Evolutionary conservation across 2,797 vertebrate species (phyloP), one percentile per base, ranked within the genome.

Genomic region (Meda fulgida): DNA sequence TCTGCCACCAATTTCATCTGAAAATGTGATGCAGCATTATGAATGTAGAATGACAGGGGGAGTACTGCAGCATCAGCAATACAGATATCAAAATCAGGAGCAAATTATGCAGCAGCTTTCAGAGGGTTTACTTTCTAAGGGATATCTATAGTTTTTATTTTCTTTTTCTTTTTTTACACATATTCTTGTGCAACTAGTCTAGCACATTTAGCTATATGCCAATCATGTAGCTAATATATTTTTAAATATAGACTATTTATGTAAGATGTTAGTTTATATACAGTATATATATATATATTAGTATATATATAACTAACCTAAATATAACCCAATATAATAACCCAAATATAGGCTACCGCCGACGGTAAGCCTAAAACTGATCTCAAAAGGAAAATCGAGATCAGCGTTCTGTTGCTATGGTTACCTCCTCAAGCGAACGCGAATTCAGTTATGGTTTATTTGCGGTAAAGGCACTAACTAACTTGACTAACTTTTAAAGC

Each of bases 21-120:
- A 10, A 5, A 80, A 85, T 90, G 81, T 78, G 55, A 63, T 78
- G 76, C 73, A 84, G 46, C 34, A 48, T 66, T 76, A 48, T 77
- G 63, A 51, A 67, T 66, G 29, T 23, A 46, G 26, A 81, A 51
- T 46, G 21, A 80, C 46, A 51, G 29, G 78, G 63, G 29, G 21
- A 81, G 36, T 63, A 63, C 70, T 48, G 70, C 38, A 63, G 38
- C 7, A 73, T 55, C 36, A 71, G 26, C n/a, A 21, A 60, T n/a
- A 43, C 11, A 19, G 29, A 81, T 71, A 40, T 70, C 66, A 58
- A 58, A 81, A 21, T 34, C 38, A 29, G 75, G 0, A 26, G 34
- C 23, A 58, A 53, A 71, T 70, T 40, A 38, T 26, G 48, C 69
- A 81, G 75, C 9, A 3, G 26, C 53, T 60, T 78, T 40, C 53